Percentiles rank a stretch among this genome's conserved stretches.
phyloP scores from a whole-genome alignment of 2,113 vertebrate species.

The Trogon melanurus region DNA sequence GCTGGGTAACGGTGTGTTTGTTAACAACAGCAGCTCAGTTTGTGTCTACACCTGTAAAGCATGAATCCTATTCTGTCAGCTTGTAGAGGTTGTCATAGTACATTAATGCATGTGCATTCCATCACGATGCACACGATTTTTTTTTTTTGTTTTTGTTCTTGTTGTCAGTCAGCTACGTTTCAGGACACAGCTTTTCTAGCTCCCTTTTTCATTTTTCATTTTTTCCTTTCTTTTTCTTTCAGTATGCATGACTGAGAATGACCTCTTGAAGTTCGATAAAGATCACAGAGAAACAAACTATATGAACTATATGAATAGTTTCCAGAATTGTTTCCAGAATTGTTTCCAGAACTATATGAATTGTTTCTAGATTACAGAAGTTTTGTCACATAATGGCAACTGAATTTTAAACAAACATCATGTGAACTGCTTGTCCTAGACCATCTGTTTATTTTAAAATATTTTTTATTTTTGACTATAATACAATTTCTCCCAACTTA shows the following conservation, averaged over 20 bases:
- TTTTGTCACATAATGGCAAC: neutral
- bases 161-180: neutral
- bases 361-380: neutral
- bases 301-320: neutral
- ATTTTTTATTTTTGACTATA: neutral
- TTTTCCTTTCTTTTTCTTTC: neutral
- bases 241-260: neutral
- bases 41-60: neutral
- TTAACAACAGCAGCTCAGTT: neutral
- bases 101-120: neutral
- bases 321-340: too few relatives aligned
- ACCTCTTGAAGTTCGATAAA: neutral
- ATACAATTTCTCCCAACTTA: neutral
- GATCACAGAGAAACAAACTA: fast-evolving
- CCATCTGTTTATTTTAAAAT: neutral
- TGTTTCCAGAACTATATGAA: neutral
- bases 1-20: neutral
- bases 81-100: neutral
- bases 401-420: neutral
- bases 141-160: neutral
- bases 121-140: fast-evolving
- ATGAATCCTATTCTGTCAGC: neutral
- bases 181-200: neutral
- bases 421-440: neutral
- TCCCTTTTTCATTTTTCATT: fast-evolving